Base-by-base conservation (phyloP, 1,140 invertebrate species). In the Drosophila repleta region DNA sequence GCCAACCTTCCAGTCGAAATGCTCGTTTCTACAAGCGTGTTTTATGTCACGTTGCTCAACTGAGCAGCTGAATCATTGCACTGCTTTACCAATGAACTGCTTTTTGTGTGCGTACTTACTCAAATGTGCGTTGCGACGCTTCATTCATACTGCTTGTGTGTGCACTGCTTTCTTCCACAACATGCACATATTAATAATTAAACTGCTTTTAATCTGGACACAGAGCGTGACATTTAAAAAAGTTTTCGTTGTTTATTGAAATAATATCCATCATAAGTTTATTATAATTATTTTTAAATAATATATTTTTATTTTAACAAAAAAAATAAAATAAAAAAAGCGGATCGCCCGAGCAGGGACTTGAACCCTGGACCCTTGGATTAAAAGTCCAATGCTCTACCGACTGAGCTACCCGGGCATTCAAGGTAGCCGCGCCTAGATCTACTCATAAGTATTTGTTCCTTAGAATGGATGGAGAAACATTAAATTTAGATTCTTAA, bases 1-100 rank as follows among this genome's bases (percentile, higher is more conserved):
- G 96, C 96, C 95, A 96, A 94, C 93, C 95, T 96, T 95, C 96
- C 96, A 96, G 95, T 95, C 95, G 94, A 93, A 29, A n/a, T 0
- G 0, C 1, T 0, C 0, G 17, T 1, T 13, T 65, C 43, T n/a
- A 35, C 58, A 49, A 35, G 35, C 5, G 17, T 11, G 0, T 17
- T 52, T 6, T 37, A 24, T 7, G 4, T 46, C 32, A 4, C 13
- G 13, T n/a, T 3, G 6, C 15, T 17, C n/a, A 39, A 43, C n/a
- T 7, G 17, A 43, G 18, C 6, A 15, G 0, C 2, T 4, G 13
- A 41, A 41, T 15, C 3, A 41, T 10, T 32, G 32, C 32, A 70
- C 76, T 78, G 35, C 37, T 11, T 69, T 52, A 24, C 39, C 29
- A 20, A 43, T 3, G 3, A 10, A n/a, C 49, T 43, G 39, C 37